Conservation (phyloP, 2,888 invertebrate genomes). For the Hyppa rectilinea region DNA sequence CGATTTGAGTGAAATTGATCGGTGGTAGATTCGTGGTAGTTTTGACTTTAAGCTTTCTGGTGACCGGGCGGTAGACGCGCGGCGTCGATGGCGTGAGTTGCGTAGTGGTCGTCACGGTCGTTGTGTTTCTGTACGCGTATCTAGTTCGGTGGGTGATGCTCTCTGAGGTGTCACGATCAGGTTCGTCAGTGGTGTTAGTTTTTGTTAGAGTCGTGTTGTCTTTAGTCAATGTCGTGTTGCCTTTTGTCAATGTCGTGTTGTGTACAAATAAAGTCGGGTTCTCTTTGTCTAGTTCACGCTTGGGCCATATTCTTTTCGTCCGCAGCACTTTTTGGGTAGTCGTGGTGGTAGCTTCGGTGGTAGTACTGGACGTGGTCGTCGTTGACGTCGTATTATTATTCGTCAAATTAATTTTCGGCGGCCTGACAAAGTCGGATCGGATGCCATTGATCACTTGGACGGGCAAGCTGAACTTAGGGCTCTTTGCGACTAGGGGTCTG, state of each 20-base stretch:
- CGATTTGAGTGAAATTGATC: conserved; percentile 74
- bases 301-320: conserved; percentile 89
- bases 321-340: conserved; percentile 82
- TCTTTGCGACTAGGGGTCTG: conserved; percentile 75
- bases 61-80: conserved; percentile 81
- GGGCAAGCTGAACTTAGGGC: conserved; percentile 83
- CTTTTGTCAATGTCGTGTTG: conserved; percentile 67
- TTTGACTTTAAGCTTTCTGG: conserved; percentile 80
- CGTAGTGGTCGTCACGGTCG: conserved; percentile 69
- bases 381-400: conserved; percentile 59
- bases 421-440: conserved; percentile 80
- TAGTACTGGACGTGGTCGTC: conserved; percentile 73
- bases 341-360: conserved; percentile 76
- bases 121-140: conserved; percentile 73
- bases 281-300: conserved; percentile 66
- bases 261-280: conserved; percentile 49
- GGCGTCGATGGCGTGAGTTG: conserved; percentile 71
- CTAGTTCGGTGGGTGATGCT: conserved; percentile 72
- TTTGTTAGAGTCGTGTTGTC: conserved; percentile 70
- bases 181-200: conserved; percentile 71
- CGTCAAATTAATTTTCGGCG: conserved; percentile 74
- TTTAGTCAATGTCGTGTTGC: conserved; percentile 68
- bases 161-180: conserved; percentile 75
- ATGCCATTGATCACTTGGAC: conserved; percentile 85
- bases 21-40: conserved; percentile 72